Evolutionary conservation across 1,140 invertebrate species (phyloP), one percentile per base, ranked within the genome.

Genomic region (Ceratosolen solmsi): DNA sequence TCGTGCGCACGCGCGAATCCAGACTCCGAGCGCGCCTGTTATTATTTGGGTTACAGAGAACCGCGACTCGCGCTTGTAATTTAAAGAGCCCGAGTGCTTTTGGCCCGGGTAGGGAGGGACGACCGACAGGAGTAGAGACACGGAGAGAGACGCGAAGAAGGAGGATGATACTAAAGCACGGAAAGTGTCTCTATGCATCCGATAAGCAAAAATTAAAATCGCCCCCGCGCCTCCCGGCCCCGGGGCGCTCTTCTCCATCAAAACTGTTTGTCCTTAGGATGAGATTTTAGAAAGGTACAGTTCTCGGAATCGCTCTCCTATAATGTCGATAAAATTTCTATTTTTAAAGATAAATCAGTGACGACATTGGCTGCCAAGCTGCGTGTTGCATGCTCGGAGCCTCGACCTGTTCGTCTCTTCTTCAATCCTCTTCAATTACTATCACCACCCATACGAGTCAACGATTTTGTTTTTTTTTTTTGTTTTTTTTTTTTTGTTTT

Each of bases 1-100:
- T n/a, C 2, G 27, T 15, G 17, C 63, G 63, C 63, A 36, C 63
- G 63, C 63, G 63, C 63, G 17, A 38, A 68, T 38, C 20, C 25
- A 33, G 60, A 27, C 60, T 63, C 13, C 13, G 13, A 33, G 60
- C 60, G 27, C 60, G 60, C 33, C 60, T 36, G 63, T 38, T 68
- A 68, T 68, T 68, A 68, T 68, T 68, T 68, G 33, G n/a, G 33
- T 38, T 38, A 38, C 63, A 68, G 63, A n/a, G n/a, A n/a, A 68
- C 27, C 63, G 27, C 63, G 36, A 20, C 63, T 38, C 63, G 63
- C 36, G 27, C 63, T 68, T 68, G 63, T 68, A 68, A 68, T 68
- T 68, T 68, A 65, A 65, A 68, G n/a, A 22, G 20, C n/a, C 38
- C 75, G 25, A 46, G 38, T 33, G 22, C 22, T 68, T 68, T 68